Base-by-base conservation (phyloP, 2,888 invertebrate species). In the Drosophila recens region DNA sequence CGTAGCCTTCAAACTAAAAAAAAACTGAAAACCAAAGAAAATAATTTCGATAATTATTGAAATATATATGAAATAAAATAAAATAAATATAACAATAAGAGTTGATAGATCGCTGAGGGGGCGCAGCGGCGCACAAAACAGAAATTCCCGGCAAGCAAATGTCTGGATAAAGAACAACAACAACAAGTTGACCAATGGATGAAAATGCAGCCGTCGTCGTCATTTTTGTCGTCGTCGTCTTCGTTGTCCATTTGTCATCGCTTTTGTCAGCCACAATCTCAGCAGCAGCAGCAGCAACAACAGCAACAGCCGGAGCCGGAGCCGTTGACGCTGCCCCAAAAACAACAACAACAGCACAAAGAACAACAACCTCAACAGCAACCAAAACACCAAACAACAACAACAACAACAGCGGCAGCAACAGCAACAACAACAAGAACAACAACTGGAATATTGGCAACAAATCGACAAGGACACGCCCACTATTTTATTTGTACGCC, bases 201-300 rank as follows among this genome's bases (percentile, higher is more conserved):
- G 90, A 90, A 89, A 89, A 90, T 90, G 90, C 90, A 86, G 90
- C 81, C 84, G 82, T 90, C 89, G 90, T 81, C 84, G 89, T 87
- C 84, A 86, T 87, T 75, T 74, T 84, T 88, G 86, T 78, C 87
- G 89, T 84, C 86, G 89, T 87, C 84, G 89, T 89, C 86, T 87
- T 87, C 84, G 90, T 90, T 79, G 78, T 80, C 87, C 86, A 90
- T 90, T 86, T 90, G 79, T 89, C 90, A 90, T 87, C 86, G 82
- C 75, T 86, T 70, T 80, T 88, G 80, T 82, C 87, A 78, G 72
- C 67, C 64, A 56, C 67, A 77, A 57, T 59, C 61, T 51, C 74
- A 75, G 56, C 67, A 69, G 57, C 43, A 69, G 53, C 43, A 23
- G 65, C 65, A 73, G 58, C 58, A 81, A 57, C 58, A 70, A 49